Conservation (phyloP, 2,888 invertebrate genomes). For the Microctonus aethiopoides region DNA sequence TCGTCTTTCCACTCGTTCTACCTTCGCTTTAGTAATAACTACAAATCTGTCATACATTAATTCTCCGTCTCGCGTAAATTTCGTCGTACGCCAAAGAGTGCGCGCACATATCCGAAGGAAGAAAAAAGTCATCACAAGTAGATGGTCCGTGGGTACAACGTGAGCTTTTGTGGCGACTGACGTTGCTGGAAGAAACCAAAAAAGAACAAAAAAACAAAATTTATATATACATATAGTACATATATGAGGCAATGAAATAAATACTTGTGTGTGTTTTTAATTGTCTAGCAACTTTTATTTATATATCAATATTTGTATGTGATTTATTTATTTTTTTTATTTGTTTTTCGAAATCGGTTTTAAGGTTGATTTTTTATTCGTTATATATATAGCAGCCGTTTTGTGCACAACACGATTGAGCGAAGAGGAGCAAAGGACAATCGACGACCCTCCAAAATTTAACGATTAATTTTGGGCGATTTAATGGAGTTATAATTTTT, state of each 20-base stretch:
- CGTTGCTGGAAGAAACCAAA: neutral
- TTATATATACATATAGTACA: neutral
- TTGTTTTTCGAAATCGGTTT: no score
- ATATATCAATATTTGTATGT: no score
- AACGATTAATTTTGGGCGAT: slow-evolving; percentile 19
- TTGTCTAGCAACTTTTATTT: no score
- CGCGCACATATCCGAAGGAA: slow-evolving; percentile 44
- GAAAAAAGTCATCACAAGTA: slow-evolving; percentile 60
- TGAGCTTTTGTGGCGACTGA: neutral
- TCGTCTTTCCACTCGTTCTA: slow-evolving; percentile 33
- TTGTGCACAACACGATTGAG: neutral
- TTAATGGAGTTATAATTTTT: slow-evolving; percentile 27
- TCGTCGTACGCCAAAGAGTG: slow-evolving; percentile 51
- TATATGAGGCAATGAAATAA: neutral
- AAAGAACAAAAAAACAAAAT: neutral
- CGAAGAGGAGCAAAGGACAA: slow-evolving; percentile 21
- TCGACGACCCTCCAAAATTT: slow-evolving; percentile 13
- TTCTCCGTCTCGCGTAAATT: slow-evolving; percentile 66
- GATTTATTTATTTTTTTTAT: no score
- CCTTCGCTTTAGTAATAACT: slow-evolving; percentile 61
- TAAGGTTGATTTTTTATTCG: neutral
- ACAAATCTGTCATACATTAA: slow-evolving; percentile 67
- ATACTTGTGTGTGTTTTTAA: no score
- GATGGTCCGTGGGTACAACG: slow-evolving; percentile 35
- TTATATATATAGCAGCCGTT: neutral